Evolutionary conservation across 2,888 invertebrate genomes (phyloP).

Genomic region (Phanerotoma sp.): DNA sequence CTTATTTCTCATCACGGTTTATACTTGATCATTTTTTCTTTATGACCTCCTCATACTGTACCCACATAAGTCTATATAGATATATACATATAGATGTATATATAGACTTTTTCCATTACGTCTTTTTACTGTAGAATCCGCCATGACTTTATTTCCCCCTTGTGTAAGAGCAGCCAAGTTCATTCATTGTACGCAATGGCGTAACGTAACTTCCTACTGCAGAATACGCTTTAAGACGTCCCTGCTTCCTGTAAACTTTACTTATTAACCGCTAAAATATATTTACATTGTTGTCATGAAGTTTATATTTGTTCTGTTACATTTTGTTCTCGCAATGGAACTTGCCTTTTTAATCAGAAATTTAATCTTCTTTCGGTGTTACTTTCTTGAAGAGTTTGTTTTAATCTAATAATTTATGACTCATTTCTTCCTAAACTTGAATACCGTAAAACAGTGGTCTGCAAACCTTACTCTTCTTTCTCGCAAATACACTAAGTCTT

Average conservation of each 20-base stretch:
- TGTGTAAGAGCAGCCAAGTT: slow-evolving; percentile 17
- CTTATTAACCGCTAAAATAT: slow-evolving; percentile 7
- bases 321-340: too few species aligned
- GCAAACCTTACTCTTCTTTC: too few species aligned
- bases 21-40: background rate
- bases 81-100: background rate
- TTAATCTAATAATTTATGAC: too few species aligned
- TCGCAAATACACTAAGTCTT: too few species aligned
- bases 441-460: too few species aligned
- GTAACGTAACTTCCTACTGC: slow-evolving; percentile 34
- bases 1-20: background rate
- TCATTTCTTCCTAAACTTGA: too few species aligned
- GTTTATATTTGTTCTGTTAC: background rate
- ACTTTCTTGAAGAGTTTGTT: too few species aligned
- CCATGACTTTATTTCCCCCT: slow-evolving; percentile 8
- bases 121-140: slow-evolving; percentile 1
- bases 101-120: slow-evolving; percentile 1
- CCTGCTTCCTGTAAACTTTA: slow-evolving; percentile 36
- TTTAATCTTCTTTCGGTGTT: too few species aligned
- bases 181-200: slow-evolving; percentile 34
- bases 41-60: background rate
- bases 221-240: slow-evolving; percentile 39
- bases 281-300: slow-evolving; percentile 1
- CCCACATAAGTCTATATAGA: background rate
- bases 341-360: too few species aligned